A percentile compares a stretch with the other conserved stretches of the same genome.
phyloP scores from a whole-genome alignment of 2,113 vertebrate genomes.

The Plecturocebus donacophilus region DNA sequence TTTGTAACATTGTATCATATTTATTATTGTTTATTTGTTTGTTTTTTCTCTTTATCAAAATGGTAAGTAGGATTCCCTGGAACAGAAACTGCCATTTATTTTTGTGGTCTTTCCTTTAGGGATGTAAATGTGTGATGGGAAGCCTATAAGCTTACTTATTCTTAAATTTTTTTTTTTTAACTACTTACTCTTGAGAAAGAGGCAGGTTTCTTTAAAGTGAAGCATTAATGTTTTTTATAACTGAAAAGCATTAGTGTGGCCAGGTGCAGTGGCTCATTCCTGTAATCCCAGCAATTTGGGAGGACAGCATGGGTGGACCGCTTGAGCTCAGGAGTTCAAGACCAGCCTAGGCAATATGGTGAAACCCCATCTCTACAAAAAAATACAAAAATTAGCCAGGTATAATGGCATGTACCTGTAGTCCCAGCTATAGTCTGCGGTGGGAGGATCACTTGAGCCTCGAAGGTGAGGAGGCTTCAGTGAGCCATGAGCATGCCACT shows the following conservation, averaged over 20 bases:
- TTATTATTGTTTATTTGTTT: background rate
- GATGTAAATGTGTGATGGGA: background rate
- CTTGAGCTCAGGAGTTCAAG: no score
- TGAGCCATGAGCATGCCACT: no score
- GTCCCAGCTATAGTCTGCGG: no score
- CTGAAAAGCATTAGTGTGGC: background rate
- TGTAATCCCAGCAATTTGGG: background rate
- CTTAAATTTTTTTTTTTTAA: no score
- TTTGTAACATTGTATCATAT: background rate
- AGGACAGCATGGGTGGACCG: no score
- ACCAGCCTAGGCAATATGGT: no score
- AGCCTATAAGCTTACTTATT: background rate
- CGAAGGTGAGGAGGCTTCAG: no score
- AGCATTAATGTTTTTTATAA: background rate
- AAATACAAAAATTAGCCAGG: no score
- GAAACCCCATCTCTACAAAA: no score
- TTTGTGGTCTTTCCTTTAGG: background rate
- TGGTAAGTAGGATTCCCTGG: background rate
- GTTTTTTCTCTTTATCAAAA: conserved; percentile 1
- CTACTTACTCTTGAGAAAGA: background rate
- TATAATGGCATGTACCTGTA: no score
- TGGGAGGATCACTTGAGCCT: no score
- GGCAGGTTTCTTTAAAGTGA: background rate
- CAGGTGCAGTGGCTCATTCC: background rate
- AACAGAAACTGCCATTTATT: conserved; percentile 9